Conservation (phyloP, 2,888 invertebrate genomes). For the Argyresthia goedartella region DNA sequence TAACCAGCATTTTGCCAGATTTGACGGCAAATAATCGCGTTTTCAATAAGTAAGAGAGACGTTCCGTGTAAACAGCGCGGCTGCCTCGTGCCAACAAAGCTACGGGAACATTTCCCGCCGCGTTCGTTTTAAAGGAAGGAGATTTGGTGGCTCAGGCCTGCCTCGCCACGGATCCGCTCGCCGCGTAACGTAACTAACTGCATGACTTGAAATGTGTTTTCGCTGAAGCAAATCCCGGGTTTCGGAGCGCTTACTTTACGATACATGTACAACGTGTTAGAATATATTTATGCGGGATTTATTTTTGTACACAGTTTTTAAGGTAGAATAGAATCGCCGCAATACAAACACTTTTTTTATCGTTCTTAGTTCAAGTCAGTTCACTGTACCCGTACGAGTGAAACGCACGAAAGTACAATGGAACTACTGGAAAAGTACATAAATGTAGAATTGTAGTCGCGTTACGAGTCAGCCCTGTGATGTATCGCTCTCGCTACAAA, state of each 20-base stretch:
- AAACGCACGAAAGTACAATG: no score
- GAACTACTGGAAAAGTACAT: no score
- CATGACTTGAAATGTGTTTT: slow-evolving; percentile 46
- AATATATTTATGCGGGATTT: no score
- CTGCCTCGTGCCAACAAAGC: no score
- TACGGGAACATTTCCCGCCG: slow-evolving; percentile 9
- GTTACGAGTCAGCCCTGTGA: no score
- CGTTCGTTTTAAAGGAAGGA: slow-evolving; percentile 39
- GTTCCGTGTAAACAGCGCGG: neutral
- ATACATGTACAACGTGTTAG: neutral
- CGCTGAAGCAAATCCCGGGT: slow-evolving; percentile 41
- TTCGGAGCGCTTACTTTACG: slow-evolving; percentile 30
- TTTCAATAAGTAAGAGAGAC: neutral
- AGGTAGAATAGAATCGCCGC: neutral
- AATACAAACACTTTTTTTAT: neutral
- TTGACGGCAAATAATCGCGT: neutral
- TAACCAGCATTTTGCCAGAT: neutral
- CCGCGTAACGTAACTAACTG: slow-evolving; percentile 52
- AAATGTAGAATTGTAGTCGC: no score
- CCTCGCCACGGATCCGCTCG: slow-evolving; percentile 32
- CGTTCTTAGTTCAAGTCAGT: no score
- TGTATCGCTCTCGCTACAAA: no score
- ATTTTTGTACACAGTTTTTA: no score
- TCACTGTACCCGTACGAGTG: no score
- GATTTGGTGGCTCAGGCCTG: slow-evolving; percentile 37